Percentiles rank a stretch among this genome's conserved stretches.
These are phyloP conservation scores for Merodon equestris DNA, from an alignment of 2,888 invertebrate species.

Conservation along the genomic window DNA sequence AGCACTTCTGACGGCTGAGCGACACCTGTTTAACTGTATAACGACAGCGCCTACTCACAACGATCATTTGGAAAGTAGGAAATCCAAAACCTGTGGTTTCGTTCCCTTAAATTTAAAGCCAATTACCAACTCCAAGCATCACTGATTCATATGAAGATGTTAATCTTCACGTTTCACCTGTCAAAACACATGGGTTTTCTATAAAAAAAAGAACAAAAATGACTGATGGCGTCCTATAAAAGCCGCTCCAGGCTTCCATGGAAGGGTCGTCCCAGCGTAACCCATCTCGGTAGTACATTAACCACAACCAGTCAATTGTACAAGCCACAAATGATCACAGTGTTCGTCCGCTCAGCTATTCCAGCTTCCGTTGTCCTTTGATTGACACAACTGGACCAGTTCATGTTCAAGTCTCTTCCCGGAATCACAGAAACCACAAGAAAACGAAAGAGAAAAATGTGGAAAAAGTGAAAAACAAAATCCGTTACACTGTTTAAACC, in stretches of 20 bases:
- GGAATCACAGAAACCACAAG: background rate
- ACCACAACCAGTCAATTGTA: slow-evolving; percentile 8
- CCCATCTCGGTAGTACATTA: slow-evolving; percentile 22
- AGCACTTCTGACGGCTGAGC: no score
- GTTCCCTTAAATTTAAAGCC: background rate
- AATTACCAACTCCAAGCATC: background rate
- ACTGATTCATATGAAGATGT: slow-evolving; percentile 15
- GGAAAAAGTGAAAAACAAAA: background rate
- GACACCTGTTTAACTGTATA: no score
- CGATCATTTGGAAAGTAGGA: slow-evolving; percentile 1
- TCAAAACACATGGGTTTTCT: slow-evolving; percentile 24
- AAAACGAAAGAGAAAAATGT: background rate
- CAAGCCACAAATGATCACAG: slow-evolving; percentile 29
- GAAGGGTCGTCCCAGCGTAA: no score
- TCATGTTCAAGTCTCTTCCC: background rate
- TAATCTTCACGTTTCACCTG: slow-evolving; percentile 34
- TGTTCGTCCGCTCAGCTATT: background rate
- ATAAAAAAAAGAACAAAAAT: slow-evolving; percentile 17
- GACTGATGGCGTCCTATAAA: slow-evolving; percentile 34
- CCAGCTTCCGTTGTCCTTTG: slow-evolving; percentile 46
- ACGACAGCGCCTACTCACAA: no score
- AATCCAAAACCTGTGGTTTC: slow-evolving; percentile 21
- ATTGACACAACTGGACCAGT: slow-evolving; percentile 58
- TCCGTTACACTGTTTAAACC: slow-evolving; percentile 45
- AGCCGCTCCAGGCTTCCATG: no score